Evolutionary conservation across 2,797 vertebrate species (phyloP), one percentile per base, ranked within the genome.

Genomic region (Chromobotia macracanthus): DNA sequence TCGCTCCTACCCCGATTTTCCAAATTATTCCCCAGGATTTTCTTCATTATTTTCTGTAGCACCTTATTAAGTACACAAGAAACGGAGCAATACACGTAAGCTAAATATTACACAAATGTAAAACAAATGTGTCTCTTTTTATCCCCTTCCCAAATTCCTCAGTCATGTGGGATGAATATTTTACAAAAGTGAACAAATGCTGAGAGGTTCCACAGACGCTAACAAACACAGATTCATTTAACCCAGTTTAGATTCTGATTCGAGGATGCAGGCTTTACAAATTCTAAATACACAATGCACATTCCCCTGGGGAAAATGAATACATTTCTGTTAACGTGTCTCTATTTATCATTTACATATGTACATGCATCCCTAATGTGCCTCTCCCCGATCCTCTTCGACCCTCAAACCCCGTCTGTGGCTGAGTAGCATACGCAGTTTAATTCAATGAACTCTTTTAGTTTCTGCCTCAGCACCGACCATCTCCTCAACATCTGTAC

Each of bases 311-410:
- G 95, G 96, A 97, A 97, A 97, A 97, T 96, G 96, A 98, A 98
- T 96, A 96, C 95, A 94, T 96, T 97, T 97, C 94, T 97, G 95
- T 97, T 96, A 97, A 95, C 92, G 95, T 94, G 95, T 98, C 97
- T 97, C 96, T 99, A 96, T 86, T 91, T 96, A 95, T 96, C 96
- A 99, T 99, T 98, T 99, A 99, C 97, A 99, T 99, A 99, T 99
- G 88, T 99, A 99, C 98, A 99, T 88, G 88, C 92, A 93, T 95
- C 93, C 93, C 94, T 93, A 92, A 93, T 90, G 79, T 83, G 82
- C 87, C 84, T 82, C 83, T 90, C 77, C 82, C 80, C 64, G 81
- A 61, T 63, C 66, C 83, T 86, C 82, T 78, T 75, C 75, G 28
- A 72, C 76, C 64, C 58, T 72, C 77, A 61, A 80, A 82, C 18